Percentiles rank a stretch among this genome's conserved stretches.
phyloP scores from a whole-genome alignment of 2,113 vertebrate genomes.

The Periophthalmodon schlosseri region DNA sequence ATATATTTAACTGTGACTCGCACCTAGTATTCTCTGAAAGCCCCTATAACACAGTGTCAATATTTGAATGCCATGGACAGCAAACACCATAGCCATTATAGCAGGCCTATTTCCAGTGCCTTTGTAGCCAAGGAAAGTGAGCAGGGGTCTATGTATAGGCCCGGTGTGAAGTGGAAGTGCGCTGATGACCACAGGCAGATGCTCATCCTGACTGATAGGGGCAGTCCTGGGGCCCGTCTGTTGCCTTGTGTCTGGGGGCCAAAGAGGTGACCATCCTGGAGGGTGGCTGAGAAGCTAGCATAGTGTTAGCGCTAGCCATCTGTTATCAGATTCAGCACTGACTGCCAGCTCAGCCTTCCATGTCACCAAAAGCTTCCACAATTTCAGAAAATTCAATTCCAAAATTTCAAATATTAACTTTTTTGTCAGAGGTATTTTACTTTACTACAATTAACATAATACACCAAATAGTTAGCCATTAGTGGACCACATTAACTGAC shows the following conservation, averaged over 20 bases:
- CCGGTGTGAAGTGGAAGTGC: conserved; percentile 39
- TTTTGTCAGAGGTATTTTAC: not conserved
- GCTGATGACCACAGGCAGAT: conserved; percentile 64
- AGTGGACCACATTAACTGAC: not conserved
- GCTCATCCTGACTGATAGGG: conserved; percentile 50
- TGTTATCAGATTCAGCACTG: conserved; percentile 30
- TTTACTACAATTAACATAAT: not conserved
- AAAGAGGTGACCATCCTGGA: conserved; percentile 47
- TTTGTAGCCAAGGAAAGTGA: conserved; percentile 59
- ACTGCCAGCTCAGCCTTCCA: conserved; percentile 41
- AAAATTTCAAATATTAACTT: too few relatives aligned
- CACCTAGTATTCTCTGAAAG: conserved; percentile 6
- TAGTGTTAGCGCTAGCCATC: conserved; percentile 48
- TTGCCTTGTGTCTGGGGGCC: conserved; percentile 36
- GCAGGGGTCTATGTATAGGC: conserved; percentile 58
- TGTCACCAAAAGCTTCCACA: conserved; percentile 7
- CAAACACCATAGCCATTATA: conserved; percentile 37
- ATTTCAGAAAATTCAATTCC: too few relatives aligned
- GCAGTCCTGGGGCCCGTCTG: conserved; percentile 59
- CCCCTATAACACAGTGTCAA: conserved; percentile 27
- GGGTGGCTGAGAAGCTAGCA: conserved; percentile 32
- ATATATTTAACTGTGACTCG: not conserved
- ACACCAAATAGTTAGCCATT: not conserved
- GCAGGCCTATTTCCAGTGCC: conserved; percentile 45
- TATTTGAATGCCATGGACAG: conserved; percentile 50